Percentiles rank a stretch among this genome's conserved stretches.
Conservation (phyloP, 2,113 vertebrate species). For the Puma concolor region DNA sequence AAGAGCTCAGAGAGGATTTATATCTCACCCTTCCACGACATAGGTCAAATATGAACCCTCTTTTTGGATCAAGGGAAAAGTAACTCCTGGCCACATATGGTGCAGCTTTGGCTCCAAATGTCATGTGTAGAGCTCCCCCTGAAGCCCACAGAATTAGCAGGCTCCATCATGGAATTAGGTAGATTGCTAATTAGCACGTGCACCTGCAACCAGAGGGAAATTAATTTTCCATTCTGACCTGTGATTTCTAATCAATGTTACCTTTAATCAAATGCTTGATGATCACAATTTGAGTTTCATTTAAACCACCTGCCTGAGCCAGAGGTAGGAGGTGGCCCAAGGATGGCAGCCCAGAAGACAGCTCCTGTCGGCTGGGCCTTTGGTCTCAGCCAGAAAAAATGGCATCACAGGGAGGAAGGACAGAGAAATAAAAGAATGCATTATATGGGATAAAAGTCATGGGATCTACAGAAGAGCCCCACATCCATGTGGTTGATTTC, state of each 20-base stretch:
- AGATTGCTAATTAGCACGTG: not conserved
- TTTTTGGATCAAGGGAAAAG: not conserved
- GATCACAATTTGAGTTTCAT: conserved; percentile 2
- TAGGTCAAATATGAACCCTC: not conserved
- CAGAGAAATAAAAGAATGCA: not conserved
- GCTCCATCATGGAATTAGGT: not conserved
- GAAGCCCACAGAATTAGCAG: not conserved
- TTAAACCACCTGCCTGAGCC: not conserved
- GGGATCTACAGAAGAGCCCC: not conserved
- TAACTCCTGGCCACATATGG: not conserved
- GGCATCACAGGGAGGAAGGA: accelerated
- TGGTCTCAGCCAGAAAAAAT: not conserved
- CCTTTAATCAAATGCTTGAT: conserved; percentile 38
- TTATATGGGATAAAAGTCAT: not conserved
- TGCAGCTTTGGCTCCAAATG: no score
- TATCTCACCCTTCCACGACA: not conserved
- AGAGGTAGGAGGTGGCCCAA: not conserved
- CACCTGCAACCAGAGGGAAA: not conserved
- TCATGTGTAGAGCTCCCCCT: not conserved
- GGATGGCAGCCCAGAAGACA: not conserved
- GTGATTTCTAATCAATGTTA: conserved; percentile 14
- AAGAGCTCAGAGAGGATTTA: not conserved
- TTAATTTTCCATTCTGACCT: conserved; percentile 51
- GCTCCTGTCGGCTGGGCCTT: not conserved
- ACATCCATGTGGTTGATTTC: not conserved